phyloP scores from a whole-genome alignment of 2,797 vertebrate genomes.

The Okamejei kenojei region DNA sequence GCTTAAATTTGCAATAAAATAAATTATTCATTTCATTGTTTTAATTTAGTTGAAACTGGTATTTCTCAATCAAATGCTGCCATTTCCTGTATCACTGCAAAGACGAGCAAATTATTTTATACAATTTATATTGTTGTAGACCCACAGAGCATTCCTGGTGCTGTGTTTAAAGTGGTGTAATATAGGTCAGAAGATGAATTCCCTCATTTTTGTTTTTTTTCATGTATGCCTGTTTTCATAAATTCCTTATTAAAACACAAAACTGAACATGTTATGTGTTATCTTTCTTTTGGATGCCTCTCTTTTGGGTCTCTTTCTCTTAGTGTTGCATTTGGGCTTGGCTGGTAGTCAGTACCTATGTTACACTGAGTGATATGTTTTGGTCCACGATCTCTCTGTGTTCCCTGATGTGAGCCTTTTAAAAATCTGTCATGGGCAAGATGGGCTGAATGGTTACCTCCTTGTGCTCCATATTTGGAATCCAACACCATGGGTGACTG shows the following conservation, averaged over 20 bases:
- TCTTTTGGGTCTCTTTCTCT: not conserved
- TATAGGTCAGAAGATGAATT: conserved; percentile 36
- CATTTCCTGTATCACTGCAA: conserved; percentile 32
- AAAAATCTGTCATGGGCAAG: not conserved
- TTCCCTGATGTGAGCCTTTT: not conserved
- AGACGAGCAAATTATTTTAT: conserved; percentile 36
- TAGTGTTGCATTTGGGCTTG: not conserved
- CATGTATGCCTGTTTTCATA: conserved; percentile 36
- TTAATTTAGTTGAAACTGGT: conserved; percentile 27
- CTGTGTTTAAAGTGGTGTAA: conserved; percentile 36
- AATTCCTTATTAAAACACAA: conserved; percentile 37
- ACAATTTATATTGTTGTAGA: conserved; percentile 37
- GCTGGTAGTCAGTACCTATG: not conserved
- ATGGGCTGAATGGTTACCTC: not conserved
- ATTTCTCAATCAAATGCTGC: conserved; percentile 13
- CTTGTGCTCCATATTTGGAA: not conserved
- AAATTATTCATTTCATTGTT: conserved; percentile 37
- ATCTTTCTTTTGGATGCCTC: not conserved
- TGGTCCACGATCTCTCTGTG: not conserved
- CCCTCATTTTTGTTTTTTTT: conserved; percentile 32
- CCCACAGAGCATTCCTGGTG: conserved; percentile 27
- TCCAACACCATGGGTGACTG: not conserved
- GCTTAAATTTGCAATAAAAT: conserved; percentile 32
- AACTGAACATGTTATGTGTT: not conserved
- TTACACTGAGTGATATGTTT: not conserved